Base-by-base conservation (phyloP, 2,888 invertebrate genomes). In the Balanococcus diminutus region DNA sequence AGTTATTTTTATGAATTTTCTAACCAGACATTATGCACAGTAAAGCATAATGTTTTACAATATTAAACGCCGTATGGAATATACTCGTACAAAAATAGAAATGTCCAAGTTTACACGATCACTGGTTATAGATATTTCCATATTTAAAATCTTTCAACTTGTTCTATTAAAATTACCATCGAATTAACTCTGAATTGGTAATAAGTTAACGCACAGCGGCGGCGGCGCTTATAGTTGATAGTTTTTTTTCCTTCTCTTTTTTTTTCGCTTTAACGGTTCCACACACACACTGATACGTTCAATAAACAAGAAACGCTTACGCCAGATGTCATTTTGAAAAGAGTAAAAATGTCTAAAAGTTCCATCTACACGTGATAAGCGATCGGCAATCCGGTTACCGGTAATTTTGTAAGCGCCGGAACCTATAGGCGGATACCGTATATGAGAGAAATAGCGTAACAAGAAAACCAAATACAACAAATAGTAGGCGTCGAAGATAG, bases 401-500 rank as follows among this genome's bases (percentile, higher is more conserved):
- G 75, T 79, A 79, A 79, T 79, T 79, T 79, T 79, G 75, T 79
- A 79, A 79, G 75, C 75, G 75, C 75, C 75, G 75, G 75, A 79
- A 79, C 75, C 36, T 79, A 79, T 79, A 79, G 75, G 75, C 75
- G 75, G 75, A 79, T 79, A 79, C 75, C 75, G 75, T 79, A 79
- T 79, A 79, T 19, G 75, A 79, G 36, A 79, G 36, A 79, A 36
- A 79, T 36, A 32, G 75, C 75, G 75, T 36, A 19, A 36, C 75
- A 36, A 79, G 75, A 32, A 36, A 79, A 79, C 36, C 75, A 36
- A 79, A 79, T 79, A 79, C 36, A 79, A 83, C 51, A 61, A 56
- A 61, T 84, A 61, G 84, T 84, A 67, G 84, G 84, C 84, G 84
- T 67, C 36, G 6, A 72, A 61, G 84, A 84, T 67, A 84, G 84